Base-by-base conservation (phyloP, 2,797 vertebrate genomes). In the Pristis pectinata region DNA sequence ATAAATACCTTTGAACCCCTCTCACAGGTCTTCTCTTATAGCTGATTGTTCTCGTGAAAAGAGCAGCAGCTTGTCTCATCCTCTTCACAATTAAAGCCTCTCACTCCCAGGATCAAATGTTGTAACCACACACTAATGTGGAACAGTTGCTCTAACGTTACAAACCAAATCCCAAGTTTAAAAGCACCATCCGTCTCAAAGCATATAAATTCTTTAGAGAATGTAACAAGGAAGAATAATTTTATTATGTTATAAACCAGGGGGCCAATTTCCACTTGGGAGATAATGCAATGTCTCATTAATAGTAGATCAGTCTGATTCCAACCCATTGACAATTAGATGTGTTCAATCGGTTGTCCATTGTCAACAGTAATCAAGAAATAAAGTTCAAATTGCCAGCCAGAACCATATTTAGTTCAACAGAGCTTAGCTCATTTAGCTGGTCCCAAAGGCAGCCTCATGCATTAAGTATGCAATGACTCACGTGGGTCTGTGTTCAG, bases 321-420 rank as follows among this genome's bases (percentile, higher is more conserved):
- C 24, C 24, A 56, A 56, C 85, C 17, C 5, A 27, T 64, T 91
- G 59, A 91, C 87, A 64, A 37, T 91, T 2, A 22, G 9, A 64
- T 8, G 34, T 64, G 59, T 64, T 24, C 7, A 59, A 30, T 2
- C 30, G 27, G 11, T 30, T 34, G 17, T 64, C 6, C 13, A 61
- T 37, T 67, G 87, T 41, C 9, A 37, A 37, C 61, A 24, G n/a
- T 19, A 41, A 41, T 61, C 87, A 91, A 24, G 19, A 91, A 67
- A 91, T 67, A n/a, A 67, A 10, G 61, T 41, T 41, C 17, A 91
- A 67, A 67, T 91, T 22, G 64, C n/a, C 59, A 61, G 64, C 61
- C 87, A 91, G 87, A 91, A 91, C 87, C 49, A 91, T 91, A 91
- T 67, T 91, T 91, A 91, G 87, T 37, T 67, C 22, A 91, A 91